These are phyloP conservation scores for Saccopteryx leptura DNA, from an alignment of 2,113 vertebrate species.

Conservation along the genomic window DNA sequence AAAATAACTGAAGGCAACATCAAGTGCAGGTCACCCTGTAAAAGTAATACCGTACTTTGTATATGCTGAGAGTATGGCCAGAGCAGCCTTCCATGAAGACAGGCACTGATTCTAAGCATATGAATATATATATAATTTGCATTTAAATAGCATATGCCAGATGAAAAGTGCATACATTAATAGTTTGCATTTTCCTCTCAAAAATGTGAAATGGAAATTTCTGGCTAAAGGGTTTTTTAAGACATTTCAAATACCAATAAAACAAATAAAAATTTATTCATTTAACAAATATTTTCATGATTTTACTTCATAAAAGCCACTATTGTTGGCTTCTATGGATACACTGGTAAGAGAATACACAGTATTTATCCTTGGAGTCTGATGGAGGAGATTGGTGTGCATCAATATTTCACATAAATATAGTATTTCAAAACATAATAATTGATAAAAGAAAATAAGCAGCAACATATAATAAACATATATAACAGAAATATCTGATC, in stretches of 20 bases:
- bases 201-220: background rate
- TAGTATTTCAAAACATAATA: background rate
- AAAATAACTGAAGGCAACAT: background rate
- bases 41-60: background rate
- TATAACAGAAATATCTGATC: background rate
- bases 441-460: background rate
- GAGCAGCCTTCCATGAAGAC: background rate
- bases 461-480: background rate
- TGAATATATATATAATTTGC: background rate
- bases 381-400: background rate
- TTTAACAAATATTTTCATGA: background rate
- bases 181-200: background rate
- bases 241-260: background rate
- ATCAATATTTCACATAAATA: background rate
- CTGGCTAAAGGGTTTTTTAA: background rate
- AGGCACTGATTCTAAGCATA: background rate
- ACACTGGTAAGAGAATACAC: background rate
- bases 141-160: background rate
- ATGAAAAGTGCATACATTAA: background rate
- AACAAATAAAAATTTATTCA: background rate
- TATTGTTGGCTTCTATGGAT: background rate
- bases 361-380: background rate
- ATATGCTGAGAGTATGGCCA: background rate
- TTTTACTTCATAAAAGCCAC: background rate
- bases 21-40: accelerated